Conservation (phyloP, 2,888 invertebrate species). For the Autographa gamma region DNA sequence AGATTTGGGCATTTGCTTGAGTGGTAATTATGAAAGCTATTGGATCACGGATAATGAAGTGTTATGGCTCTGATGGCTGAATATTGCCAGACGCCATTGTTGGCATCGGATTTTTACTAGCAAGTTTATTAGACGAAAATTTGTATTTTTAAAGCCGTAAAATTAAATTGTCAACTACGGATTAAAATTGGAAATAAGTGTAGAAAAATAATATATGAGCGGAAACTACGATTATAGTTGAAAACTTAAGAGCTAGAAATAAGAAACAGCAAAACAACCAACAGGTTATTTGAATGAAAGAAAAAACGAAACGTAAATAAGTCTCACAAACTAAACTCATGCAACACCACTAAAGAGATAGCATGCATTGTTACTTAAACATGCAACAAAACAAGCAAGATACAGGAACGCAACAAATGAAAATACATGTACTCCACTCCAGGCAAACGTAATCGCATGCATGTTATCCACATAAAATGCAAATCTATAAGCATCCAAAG, state of each 20-base stretch:
- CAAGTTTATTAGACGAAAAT: neutral
- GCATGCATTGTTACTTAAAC: no score
- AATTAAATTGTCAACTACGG: no score
- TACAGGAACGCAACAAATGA: neutral
- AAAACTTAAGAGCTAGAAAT: no score
- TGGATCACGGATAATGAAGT: neutral
- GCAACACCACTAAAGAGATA: no score
- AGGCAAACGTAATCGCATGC: neutral
- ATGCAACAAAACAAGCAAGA: neutral
- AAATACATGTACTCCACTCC: neutral
- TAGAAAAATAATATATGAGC: no score
- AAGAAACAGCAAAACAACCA: no score
- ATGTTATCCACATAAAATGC: neutral
- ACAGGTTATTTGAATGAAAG: no score
- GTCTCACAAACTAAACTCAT: no score
- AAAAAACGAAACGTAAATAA: no score
- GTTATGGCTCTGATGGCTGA: neutral
- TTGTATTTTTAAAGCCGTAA: no score
- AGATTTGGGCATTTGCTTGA: conserved; percentile 10
- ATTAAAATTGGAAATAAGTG: no score
- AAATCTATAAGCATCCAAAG: neutral
- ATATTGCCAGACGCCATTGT: neutral
- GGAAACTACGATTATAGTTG: no score
- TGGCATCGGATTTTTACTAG: neutral
- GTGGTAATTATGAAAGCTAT: conserved; percentile 3